Evolutionary conservation across 1,140 invertebrate genomes (phyloP).

Genomic region (Drosophila sucinea): DNA sequence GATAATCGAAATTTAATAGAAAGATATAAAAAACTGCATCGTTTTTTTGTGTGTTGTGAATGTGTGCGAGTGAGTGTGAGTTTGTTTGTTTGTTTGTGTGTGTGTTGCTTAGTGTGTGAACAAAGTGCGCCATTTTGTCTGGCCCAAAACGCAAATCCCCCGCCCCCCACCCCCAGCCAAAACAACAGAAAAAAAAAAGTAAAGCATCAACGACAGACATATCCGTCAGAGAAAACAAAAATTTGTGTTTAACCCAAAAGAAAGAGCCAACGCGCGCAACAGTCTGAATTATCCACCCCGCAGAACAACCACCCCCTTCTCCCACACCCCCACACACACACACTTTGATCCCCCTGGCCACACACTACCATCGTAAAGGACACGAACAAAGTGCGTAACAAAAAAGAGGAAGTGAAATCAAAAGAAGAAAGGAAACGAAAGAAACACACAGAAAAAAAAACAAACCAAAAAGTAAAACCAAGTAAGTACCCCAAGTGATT

Average conservation of each 20-base stretch:
- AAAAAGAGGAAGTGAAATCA: slow-evolving; percentile 23
- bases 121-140: slow-evolving; percentile 21
- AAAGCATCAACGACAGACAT: background rate
- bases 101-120: background rate
- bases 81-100: too few relatives aligned
- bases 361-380: background rate
- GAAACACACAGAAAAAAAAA: slow-evolving; percentile 7
- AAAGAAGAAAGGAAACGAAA: slow-evolving; percentile 14
- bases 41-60: background rate
- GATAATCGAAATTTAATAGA: background rate
- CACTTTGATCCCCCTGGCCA: background rate
- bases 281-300: background rate
- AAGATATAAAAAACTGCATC: background rate
- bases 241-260: background rate
- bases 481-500: slow-evolving; percentile 6
- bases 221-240: background rate
- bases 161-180: background rate
- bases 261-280: background rate
- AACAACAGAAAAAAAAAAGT: slow-evolving; percentile 22
- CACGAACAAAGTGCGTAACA: slow-evolving; percentile 18
- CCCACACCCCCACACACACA: background rate
- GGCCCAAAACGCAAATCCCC: slow-evolving; percentile 30
- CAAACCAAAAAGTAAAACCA: background rate
- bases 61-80: background rate
- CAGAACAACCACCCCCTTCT: background rate